These are phyloP conservation scores for Eupeodes corollae DNA, from an alignment of 1,140 invertebrate species.

Conservation along the genomic window DNA sequence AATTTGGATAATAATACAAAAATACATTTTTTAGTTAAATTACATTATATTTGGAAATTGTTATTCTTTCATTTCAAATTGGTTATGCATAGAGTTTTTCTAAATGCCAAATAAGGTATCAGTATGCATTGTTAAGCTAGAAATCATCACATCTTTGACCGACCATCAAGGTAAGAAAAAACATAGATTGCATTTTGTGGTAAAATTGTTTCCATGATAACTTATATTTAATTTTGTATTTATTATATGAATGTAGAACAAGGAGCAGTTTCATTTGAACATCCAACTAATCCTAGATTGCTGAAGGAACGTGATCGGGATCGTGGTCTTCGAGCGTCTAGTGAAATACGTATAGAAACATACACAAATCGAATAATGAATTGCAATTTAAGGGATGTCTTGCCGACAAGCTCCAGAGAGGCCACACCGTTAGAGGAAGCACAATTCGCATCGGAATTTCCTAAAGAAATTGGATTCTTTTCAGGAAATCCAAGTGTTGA, in stretches of 20 bases:
- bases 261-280: constrained; percentile 29
- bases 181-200: background rate
- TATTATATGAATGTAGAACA: constrained; percentile 9
- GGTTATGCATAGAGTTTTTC: no score
- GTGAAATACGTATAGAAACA: constrained; percentile 54
- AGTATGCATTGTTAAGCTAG: constrained; percentile 34
- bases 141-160: constrained; percentile 10
- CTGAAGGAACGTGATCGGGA: constrained; percentile 38
- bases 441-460: constrained; percentile 32
- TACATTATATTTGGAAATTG: no score
- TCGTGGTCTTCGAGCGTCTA: constrained; percentile 45
- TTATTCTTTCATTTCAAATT: no score
- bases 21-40: no score
- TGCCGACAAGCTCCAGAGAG: constrained; percentile 36
- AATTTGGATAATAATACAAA: no score
- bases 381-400: constrained; percentile 24
- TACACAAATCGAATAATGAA: constrained; percentile 41
- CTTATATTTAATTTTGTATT: background rate
- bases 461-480: constrained; percentile 69
- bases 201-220: background rate
- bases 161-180: no score
- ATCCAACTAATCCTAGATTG: constrained; percentile 31
- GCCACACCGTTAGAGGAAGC: constrained; percentile 36
- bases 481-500: constrained; percentile 96
- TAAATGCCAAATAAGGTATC: constrained; percentile 23